phyloP scores from a whole-genome alignment of 1,140 invertebrate genomes.

The Nasonia giraulti region DNA sequence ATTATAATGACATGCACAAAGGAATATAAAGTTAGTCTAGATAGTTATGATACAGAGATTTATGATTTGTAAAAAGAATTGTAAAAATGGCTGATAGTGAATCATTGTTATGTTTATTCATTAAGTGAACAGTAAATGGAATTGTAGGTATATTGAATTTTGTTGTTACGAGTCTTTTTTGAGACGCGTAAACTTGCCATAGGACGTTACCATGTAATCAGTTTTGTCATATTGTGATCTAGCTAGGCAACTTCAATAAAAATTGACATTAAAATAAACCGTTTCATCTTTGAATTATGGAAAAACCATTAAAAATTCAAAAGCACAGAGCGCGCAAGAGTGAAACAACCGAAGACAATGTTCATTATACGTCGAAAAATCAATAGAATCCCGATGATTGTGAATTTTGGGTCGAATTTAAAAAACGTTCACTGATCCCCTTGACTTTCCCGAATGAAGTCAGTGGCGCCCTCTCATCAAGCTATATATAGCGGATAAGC shows the following conservation, averaged over 20 bases:
- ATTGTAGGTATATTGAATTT: not conserved
- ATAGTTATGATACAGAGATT: not conserved
- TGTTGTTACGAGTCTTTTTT: slow-evolving; percentile 11
- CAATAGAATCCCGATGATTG: not conserved
- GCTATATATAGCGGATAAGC: too few relatives aligned
- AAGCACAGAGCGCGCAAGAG: too few relatives aligned
- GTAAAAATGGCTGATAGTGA: not conserved
- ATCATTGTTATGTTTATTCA: not conserved
- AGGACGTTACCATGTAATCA: not conserved
- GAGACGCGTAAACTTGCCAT: not conserved
- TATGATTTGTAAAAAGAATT: slow-evolving; percentile 12
- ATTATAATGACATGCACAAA: slow-evolving; percentile 17
- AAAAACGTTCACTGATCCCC: too few relatives aligned
- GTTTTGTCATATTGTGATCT: not conserved
- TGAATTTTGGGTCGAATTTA: too few relatives aligned
- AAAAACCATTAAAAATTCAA: too few relatives aligned
- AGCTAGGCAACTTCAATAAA: not conserved
- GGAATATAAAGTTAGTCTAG: not conserved
- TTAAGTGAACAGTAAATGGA: not conserved
- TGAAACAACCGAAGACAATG: not conserved
- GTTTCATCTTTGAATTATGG: too few relatives aligned
- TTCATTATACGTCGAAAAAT: not conserved
- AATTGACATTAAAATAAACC: not conserved
- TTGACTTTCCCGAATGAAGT: too few relatives aligned
- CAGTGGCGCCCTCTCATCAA: too few relatives aligned